These are phyloP conservation scores for Yponomeuta evonymella DNA, from an alignment of 2,888 invertebrate genomes.

Conservation along the genomic window DNA sequence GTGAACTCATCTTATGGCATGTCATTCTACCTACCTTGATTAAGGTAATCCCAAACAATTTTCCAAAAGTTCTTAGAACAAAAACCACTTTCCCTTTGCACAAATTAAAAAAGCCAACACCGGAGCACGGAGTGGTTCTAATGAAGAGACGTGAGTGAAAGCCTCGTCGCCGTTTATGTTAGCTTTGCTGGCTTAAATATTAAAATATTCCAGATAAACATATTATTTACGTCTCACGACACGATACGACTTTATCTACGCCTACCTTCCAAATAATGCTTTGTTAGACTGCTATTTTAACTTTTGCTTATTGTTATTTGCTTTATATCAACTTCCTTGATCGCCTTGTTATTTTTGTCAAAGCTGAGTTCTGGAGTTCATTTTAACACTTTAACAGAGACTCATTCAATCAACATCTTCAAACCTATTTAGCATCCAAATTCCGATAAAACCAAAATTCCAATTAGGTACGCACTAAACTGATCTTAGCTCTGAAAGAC, in stretches of 20 bases:
- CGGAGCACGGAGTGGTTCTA: conserved; percentile 43
- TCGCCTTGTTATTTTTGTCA: neutral
- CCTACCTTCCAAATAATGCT: conserved; percentile 25
- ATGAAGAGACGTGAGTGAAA: conserved; percentile 66
- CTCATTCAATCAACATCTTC: too few species aligned
- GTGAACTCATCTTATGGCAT: neutral
- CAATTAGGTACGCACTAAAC: neutral
- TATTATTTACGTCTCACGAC: conserved; percentile 32
- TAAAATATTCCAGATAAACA: conserved; percentile 45
- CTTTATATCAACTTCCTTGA: neutral
- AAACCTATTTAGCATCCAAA: too few species aligned
- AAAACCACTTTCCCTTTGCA: conserved; percentile 13
- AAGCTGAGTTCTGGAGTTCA: neutral
- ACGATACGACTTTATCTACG: conserved; percentile 31
- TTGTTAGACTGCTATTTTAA: neutral
- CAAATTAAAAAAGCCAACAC: conserved; percentile 35
- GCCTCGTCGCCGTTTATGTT: conserved; percentile 42
- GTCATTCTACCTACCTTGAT: neutral
- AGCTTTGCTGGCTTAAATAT: conserved; percentile 36
- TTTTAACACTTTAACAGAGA: neutral
- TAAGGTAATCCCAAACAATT: neutral
- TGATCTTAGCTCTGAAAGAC: conserved; percentile 13
- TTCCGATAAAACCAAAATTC: neutral
- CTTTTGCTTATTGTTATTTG: conserved; percentile 8
- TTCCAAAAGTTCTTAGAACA: neutral